These are phyloP conservation scores for Chymomyza amoena DNA, from an alignment of 2,888 invertebrate genomes.

Conservation along the genomic window DNA sequence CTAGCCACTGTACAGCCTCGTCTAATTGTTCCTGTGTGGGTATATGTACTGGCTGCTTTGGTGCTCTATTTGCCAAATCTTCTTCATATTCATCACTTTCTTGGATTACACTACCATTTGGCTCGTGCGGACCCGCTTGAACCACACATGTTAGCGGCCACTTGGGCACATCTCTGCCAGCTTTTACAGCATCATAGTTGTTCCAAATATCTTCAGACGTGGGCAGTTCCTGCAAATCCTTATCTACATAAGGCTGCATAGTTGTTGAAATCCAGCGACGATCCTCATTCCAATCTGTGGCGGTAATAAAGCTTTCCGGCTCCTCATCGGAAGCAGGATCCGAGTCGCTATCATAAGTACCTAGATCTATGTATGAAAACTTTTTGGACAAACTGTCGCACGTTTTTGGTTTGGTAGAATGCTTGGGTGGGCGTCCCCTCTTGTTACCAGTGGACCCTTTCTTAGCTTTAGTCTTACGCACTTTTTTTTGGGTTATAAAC, in stretches of 20 bases:
- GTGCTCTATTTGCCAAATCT: neutral
- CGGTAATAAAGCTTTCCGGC: neutral
- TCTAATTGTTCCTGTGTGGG: neutral
- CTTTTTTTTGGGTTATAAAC: neutral
- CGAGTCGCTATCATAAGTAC: neutral
- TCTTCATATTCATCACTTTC: too few species aligned
- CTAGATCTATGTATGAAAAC: neutral
- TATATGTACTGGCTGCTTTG: neutral
- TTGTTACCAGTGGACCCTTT: neutral
- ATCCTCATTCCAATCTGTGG: neutral
- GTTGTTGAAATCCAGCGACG: neutral
- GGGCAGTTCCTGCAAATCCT: neutral
- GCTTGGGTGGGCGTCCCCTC: neutral
- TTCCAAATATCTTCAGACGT: slow-evolving; percentile 30
- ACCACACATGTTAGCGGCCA: slow-evolving; percentile 26
- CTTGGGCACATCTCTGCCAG: neutral
- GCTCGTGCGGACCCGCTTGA: neutral
- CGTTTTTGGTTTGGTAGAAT: neutral
- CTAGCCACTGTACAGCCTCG: neutral
- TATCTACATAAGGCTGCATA: neutral
- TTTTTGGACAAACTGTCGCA: neutral
- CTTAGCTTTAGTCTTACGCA: neutral
- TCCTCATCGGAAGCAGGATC: neutral
- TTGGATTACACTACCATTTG: neutral
- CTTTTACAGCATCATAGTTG: neutral